Evolutionary conservation across 2,888 invertebrate species (phyloP), one percentile per base, ranked within the genome.

Genomic region (Lamellibrachia satsuma): DNA sequence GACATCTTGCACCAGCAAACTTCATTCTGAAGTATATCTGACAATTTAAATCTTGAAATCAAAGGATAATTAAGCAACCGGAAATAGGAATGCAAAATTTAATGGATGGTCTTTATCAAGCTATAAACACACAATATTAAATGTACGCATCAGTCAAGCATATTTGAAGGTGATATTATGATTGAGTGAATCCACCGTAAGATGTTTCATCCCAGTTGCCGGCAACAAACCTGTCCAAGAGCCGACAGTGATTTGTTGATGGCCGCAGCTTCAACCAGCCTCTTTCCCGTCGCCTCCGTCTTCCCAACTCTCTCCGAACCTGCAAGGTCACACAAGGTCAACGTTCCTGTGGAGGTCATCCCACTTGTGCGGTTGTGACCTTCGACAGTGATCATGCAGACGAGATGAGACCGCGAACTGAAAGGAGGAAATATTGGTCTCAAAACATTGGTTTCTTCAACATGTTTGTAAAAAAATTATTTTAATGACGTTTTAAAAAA

Each of bases 171-270:
- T 27, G 39, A 9, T 52, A 11, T 4, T 22, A 9, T 39, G 39
- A 27, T 15, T 52, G 27, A 92, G 57, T 60, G 22, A 3, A 75
- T 51, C 15, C 15, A 75, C 75, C n/a, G 75, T 22, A 75, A 75
- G 55, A 55, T 55, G 55, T 22, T 75, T 4, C 22, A 6, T 75
- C 6, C 6, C n/a, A 3, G 75, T 75, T 11, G 22, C 90, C 27
- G 8, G 11, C 39, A 7, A 92, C 60, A 60, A 93, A 96, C 96
- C 95, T 96, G 96, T 93, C 96, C 96, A 3, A 96, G 94, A 90
- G 96, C 95, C 9, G 96, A 95, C 75, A 96, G 94, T 27, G 96
- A 96, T 93, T 96, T 96, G 94, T 96, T 96, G 93, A 96, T 96
- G 90, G 96, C 96, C 6, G 96, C 96, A 22, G 96, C 96, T 93